phyloP scores from a whole-genome alignment of 2,888 invertebrate genomes.

The Meloe dianella region DNA sequence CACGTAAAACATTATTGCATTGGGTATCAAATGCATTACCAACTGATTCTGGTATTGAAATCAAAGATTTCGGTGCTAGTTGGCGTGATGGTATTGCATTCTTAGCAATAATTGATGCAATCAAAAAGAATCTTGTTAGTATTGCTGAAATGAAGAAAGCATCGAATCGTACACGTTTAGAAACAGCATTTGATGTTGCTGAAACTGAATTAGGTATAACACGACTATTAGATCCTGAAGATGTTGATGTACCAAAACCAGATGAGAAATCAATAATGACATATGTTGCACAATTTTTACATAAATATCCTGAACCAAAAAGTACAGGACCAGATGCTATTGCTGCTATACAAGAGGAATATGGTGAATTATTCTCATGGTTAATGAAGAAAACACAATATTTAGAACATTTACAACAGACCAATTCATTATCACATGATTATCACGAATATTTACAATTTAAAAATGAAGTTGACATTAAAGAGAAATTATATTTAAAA shows the following conservation, averaged over 20 bases:
- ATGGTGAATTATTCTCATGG: conserved; percentile 82
- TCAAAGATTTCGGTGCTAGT: conserved; percentile 92
- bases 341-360: conserved; percentile 80
- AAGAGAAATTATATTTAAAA: conserved; percentile 75
- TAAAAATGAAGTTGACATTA: conserved; percentile 77
- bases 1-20: conserved; percentile 86
- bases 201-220: conserved; percentile 91
- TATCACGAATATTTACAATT: conserved; percentile 83
- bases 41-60: conserved; percentile 85
- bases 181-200: conserved; percentile 92
- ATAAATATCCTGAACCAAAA: conserved; percentile 90
- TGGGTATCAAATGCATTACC: conserved; percentile 95
- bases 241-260: conserved; percentile 93
- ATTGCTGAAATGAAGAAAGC: conserved; percentile 79
- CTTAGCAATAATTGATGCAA: conserved; percentile 92
- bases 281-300: conserved; percentile 96
- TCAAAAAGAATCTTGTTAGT: conserved; percentile 90
- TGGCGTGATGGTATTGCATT: conserved; percentile 97
- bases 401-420: conserved; percentile 78
- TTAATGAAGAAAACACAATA: conserved; percentile 77
- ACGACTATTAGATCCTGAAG: conserved; percentile 90
- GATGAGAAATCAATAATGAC: conserved; percentile 99
- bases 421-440: conserved; percentile 75
- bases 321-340: conserved; percentile 75
- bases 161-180: conserved; percentile 82